phyloP scores from a whole-genome alignment of 2,888 invertebrate species.

The Frankliniella fusca region DNA sequence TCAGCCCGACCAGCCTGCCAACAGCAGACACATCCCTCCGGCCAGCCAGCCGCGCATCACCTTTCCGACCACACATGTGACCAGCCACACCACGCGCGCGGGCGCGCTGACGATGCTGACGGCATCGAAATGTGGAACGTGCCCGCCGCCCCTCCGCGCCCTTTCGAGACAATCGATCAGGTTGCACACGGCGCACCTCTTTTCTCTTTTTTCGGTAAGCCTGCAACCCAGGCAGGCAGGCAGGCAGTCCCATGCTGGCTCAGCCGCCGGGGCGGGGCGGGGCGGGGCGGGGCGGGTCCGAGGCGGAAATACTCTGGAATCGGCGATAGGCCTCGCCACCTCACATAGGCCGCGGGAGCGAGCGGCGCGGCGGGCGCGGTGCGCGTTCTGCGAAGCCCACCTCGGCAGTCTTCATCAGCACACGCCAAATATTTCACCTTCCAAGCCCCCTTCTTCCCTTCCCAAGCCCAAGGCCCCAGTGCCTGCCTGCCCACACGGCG shows the following conservation, averaged over 20 bases:
- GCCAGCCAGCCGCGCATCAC: background rate
- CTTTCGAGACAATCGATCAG: background rate
- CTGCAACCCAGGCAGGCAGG: too few relatives aligned
- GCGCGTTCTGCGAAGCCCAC: slow-evolving; percentile 6
- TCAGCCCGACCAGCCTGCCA: too few relatives aligned
- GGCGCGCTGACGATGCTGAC: background rate
- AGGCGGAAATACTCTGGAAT: too few relatives aligned
- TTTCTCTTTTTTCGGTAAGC: too few relatives aligned
- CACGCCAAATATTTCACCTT: background rate
- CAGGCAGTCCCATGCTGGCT: background rate
- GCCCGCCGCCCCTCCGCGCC: background rate
- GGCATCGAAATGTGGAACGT: background rate
- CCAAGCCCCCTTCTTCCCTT: too few relatives aligned
- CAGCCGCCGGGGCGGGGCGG: background rate
- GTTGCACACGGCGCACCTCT: background rate
- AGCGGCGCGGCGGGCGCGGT: background rate
- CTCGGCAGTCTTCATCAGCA: background rate
- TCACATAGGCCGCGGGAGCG: too few relatives aligned
- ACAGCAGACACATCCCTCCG: too few relatives aligned
- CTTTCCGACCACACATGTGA: too few relatives aligned
- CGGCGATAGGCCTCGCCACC: too few relatives aligned
- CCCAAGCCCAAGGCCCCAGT: too few relatives aligned
- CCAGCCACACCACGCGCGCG: background rate
- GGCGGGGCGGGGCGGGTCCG: too few relatives aligned
- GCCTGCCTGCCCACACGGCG: too few relatives aligned